Conservation (phyloP, 2,888 invertebrate genomes). For the Catocala fraxini region DNA sequence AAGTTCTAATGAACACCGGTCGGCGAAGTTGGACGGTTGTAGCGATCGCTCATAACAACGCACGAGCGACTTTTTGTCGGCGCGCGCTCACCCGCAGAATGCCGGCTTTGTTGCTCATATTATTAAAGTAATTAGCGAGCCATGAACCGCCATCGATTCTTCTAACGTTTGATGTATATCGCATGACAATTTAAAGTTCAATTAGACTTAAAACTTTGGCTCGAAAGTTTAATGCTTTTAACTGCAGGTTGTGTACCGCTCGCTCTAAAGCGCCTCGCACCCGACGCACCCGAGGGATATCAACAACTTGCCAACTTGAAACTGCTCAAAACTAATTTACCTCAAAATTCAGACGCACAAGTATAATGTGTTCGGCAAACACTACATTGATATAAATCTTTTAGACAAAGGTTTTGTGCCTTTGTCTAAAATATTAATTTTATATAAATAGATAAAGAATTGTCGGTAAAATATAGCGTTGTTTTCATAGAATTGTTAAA, state of each 20-base stretch:
- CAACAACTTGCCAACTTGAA: slow-evolving; percentile 60
- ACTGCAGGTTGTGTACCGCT: slow-evolving; percentile 59
- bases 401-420: background rate
- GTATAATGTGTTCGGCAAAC: slow-evolving; percentile 36
- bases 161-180: slow-evolving; percentile 39
- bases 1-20: slow-evolving; percentile 86
- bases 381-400: slow-evolving; percentile 31
- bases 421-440: too few relatives aligned
- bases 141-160: slow-evolving; percentile 35
- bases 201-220: slow-evolving; percentile 57
- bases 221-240: slow-evolving; percentile 55
- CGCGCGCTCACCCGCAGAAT: slow-evolving; percentile 52
- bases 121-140: slow-evolving; percentile 46
- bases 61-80: slow-evolving; percentile 60
- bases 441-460: too few relatives aligned
- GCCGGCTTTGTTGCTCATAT: slow-evolving; percentile 50
- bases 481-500: too few relatives aligned
- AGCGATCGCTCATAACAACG: slow-evolving; percentile 65
- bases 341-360: slow-evolving; percentile 54
- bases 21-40: slow-evolving; percentile 73
- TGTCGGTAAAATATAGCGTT: too few relatives aligned
- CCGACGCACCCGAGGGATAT: slow-evolving; percentile 60
- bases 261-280: slow-evolving; percentile 62
- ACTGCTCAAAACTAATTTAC: slow-evolving; percentile 72
- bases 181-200: slow-evolving; percentile 59